Percentiles rank a stretch among this genome's conserved stretches.
phyloP scores from a whole-genome alignment of 2,113 vertebrate species.

The Onychostruthus taczanowskii region DNA sequence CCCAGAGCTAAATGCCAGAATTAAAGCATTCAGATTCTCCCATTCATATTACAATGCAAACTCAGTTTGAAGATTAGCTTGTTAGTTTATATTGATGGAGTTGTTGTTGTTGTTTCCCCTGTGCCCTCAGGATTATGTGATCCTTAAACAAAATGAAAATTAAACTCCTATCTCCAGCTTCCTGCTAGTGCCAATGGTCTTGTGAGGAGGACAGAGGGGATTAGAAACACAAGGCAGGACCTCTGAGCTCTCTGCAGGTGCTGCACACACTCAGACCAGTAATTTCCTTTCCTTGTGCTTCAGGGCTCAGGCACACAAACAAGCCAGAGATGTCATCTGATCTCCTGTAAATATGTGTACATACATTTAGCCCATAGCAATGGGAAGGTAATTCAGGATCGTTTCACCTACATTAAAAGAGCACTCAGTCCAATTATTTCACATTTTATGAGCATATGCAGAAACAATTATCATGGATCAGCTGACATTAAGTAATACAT shows the following conservation, averaged over 20 bases:
- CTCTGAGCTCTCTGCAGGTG: conserved; percentile 4
- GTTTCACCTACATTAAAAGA: conserved; percentile 44
- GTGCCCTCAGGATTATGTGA: background rate
- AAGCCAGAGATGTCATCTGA: background rate
- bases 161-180: background rate
- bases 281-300: background rate
- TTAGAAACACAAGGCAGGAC: background rate
- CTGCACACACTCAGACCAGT: background rate
- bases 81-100: background rate
- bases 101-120: background rate
- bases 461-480: background rate
- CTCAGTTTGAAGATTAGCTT: background rate
- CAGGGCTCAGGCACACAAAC: background rate
- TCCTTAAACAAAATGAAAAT: conserved; percentile 36
- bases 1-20: background rate
- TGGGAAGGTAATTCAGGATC: conserved; percentile 3
- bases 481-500: background rate
- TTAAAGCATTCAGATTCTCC: background rate
- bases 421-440: conserved; percentile 18
- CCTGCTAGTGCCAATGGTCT: background rate
- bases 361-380: background rate
- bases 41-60: background rate
- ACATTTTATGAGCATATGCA: conserved; percentile 4
- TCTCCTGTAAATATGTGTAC: background rate
- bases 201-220: background rate